Evolutionary conservation across 2,888 invertebrate genomes (phyloP).

Genomic region (Diplazon laetatorius): DNA sequence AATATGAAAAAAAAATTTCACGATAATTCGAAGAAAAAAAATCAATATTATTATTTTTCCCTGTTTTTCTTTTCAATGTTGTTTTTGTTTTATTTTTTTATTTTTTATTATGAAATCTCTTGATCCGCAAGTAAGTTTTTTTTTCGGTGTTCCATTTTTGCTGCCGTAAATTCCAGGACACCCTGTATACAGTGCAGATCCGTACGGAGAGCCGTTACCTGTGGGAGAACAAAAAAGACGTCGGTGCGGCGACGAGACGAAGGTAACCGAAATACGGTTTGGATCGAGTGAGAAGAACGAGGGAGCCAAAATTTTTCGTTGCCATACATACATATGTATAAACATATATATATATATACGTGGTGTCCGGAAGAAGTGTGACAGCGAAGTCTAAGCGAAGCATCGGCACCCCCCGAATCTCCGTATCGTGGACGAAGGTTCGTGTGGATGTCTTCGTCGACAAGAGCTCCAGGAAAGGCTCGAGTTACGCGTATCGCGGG

Average conservation of each 20-base stretch:
- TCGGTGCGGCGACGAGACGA: not conserved
- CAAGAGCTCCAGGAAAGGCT: slow-evolving; percentile 23
- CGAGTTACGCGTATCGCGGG: slow-evolving; percentile 43
- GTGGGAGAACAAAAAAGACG: slow-evolving; percentile 2
- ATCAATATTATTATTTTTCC: not conserved
- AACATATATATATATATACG: too few relatives aligned
- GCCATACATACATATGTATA: too few relatives aligned
- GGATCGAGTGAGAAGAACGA: slow-evolving; percentile 9
- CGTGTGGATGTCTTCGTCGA: not conserved
- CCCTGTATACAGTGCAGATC: not conserved
- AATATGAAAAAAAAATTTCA: not conserved
- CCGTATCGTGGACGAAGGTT: not conserved
- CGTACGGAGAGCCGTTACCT: not conserved
- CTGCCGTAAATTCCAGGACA: not conserved
- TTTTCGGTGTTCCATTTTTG: not conserved
- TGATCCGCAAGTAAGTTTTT: too few relatives aligned
- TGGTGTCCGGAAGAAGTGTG: slow-evolving; percentile 14
- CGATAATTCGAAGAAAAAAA: not conserved
- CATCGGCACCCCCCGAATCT: slow-evolving; percentile 43
- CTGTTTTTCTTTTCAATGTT: not conserved
- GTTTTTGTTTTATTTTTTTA: too few relatives aligned
- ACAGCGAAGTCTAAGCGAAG: not conserved
- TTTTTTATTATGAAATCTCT: too few relatives aligned
- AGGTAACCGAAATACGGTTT: slow-evolving; percentile 1
- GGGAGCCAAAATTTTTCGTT: slow-evolving; percentile 9